Conservation (phyloP, 2,113 vertebrate genomes). For the Marmota monax region DNA sequence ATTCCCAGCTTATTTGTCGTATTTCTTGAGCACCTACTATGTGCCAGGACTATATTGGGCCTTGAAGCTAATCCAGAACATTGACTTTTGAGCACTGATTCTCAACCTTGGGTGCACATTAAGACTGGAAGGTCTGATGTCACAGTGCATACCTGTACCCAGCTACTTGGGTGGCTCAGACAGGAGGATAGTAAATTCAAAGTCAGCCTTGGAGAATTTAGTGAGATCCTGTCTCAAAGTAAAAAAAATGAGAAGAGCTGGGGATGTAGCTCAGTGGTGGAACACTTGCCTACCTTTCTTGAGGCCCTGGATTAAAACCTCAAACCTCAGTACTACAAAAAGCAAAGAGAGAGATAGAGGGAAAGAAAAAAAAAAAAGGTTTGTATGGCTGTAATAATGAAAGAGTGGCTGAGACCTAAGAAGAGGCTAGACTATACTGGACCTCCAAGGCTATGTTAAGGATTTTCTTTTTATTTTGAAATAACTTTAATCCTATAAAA, state of each 20-base stretch:
- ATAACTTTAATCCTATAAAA: background rate
- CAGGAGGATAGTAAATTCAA: background rate
- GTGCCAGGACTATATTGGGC: no score
- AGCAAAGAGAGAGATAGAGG: no score
- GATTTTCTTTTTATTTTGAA: constrained; percentile 53
- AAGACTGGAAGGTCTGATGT: background rate
- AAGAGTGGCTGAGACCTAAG: no score
- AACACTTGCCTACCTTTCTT: no score
- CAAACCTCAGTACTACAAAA: no score
- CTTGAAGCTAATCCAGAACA: background rate
- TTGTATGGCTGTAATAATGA: background rate
- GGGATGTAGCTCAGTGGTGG: background rate
- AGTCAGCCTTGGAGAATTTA: background rate
- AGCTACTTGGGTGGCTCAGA: background rate
- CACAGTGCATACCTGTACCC: background rate
- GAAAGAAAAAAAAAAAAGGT: background rate
- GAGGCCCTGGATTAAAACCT: no score
- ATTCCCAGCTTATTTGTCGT: no score
- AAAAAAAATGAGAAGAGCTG: background rate
- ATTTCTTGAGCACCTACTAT: no score
- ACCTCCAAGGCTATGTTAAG: background rate
- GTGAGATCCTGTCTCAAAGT: background rate
- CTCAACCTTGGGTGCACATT: background rate
- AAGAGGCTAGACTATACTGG: background rate
- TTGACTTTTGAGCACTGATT: background rate